Evolutionary conservation across 2,888 invertebrate genomes (phyloP).

Genomic region (Sepiola atlantica): DNA sequence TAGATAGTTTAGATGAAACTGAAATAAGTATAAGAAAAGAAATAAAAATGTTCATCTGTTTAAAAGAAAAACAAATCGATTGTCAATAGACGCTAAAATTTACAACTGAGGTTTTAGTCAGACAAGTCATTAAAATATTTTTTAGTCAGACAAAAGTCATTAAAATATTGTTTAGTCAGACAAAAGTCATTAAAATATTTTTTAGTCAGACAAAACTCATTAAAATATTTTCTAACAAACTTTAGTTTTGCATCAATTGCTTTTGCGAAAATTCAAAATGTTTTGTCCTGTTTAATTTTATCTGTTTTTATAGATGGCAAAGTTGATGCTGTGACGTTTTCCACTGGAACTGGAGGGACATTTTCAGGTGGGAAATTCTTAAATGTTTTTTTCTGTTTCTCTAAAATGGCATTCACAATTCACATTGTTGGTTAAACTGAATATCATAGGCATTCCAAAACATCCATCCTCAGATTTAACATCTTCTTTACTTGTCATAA

Average conservation of each 20-base stretch:
- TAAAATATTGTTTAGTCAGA: background rate
- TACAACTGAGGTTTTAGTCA: too few species aligned
- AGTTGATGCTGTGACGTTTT: constrained; percentile 73
- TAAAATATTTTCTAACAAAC: background rate
- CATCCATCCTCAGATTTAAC: background rate
- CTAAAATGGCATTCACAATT: background rate
- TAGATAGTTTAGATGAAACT: too few species aligned
- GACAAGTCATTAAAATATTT: too few species aligned
- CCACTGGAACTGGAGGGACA: constrained; percentile 75
- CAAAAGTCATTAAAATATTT: background rate
- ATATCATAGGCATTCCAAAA: background rate
- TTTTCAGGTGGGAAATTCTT: constrained; percentile 62
- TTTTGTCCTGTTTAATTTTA: background rate
- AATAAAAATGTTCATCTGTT: too few species aligned
- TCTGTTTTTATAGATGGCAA: constrained; percentile 64
- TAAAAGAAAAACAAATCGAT: too few species aligned
- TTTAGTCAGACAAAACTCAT: background rate
- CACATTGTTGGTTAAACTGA: too few species aligned
- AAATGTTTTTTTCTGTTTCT: background rate
- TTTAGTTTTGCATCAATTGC: background rate
- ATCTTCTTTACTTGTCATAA: too few species aligned
- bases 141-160: too few species aligned
- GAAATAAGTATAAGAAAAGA: too few species aligned
- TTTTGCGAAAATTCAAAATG: background rate
- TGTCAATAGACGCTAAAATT: too few species aligned